Evolutionary conservation across 1,140 invertebrate genomes (phyloP), one percentile per base, ranked within the genome.

Genomic region (Nasonia vitripennis): DNA sequence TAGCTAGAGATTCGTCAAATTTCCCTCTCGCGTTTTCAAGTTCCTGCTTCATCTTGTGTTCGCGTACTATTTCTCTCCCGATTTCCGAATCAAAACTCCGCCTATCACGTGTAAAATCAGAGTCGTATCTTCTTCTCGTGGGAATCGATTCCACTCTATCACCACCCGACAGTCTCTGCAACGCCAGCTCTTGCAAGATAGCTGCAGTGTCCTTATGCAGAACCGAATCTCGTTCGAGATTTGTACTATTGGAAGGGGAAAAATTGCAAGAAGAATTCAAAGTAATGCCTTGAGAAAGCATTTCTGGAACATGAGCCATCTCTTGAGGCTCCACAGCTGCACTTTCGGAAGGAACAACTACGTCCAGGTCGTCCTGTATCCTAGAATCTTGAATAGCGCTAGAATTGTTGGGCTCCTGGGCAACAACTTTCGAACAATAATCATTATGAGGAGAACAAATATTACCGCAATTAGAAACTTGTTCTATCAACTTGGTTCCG

Each of bases 51-150:
- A 94, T 94, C 84, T 93, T 93, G 5, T 93, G 87, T 73, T 95
- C 94, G 9, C 93, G 88, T 0, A 94, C 91, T 41, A 94, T 93
- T 81, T 95, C 94, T n/a, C 94, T 85, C 2, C 94, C 94, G 23
- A 94, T 94, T 88, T 95, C 94, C 2, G 94, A 94, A 79, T 95
- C 94, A 85, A 95, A 94, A 82, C 91, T 94, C 2, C 93, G 88
- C 17, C 93, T 90, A 51, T 94, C 91, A 78, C 87, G 89, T 48
- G 74, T 87, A 23, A 87, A 75, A 31, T 91, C 92, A 2, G 87
- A 86, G 1, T 92, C 91, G 80, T 91, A 90, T 74, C 89, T 87
- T 84, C 89, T 88, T 67, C 90, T 87, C 0, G 85, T 84, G 0
- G 89, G 82, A 41, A 87, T 51, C 2, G 88, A 14, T 14, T 87